A percentile compares a stretch with the other conserved stretches of the same genome.
These are phyloP conservation scores for Tauraco hartlaubi DNA, from an alignment of 2,797 vertebrate species.

Conservation along the genomic window DNA sequence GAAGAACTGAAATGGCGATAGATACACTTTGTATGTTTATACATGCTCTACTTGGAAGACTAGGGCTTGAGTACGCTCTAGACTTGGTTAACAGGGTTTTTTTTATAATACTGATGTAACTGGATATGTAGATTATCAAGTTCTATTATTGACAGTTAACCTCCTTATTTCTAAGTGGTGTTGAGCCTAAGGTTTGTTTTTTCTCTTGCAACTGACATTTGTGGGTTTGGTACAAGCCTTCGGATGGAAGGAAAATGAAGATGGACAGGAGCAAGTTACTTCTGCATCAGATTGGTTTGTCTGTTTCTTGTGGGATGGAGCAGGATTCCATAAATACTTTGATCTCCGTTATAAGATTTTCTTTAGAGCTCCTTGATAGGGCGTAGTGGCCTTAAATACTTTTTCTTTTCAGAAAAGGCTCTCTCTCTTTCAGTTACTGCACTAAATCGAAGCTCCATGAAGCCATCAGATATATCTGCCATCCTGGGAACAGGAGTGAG, in stretches of 20 bases:
- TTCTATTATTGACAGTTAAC: neutral
- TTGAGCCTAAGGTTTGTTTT: neutral
- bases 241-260: neutral
- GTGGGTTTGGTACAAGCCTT: neutral
- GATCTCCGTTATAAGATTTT: neutral
- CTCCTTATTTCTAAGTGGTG: neutral
- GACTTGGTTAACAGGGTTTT: neutral
- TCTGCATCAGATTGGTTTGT: neutral
- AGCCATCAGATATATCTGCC: constrained; percentile 86
- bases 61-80: neutral
- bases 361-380: neutral
- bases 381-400: neutral
- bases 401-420: neutral
- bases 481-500: constrained; percentile 85
- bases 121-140: neutral
- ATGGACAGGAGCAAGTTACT: neutral
- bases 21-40: neutral
- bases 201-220: neutral
- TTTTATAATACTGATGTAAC: neutral
- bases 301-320: neutral
- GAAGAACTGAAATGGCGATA: neutral
- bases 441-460: constrained; percentile 71
- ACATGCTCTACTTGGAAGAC: neutral
- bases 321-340: neutral
- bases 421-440: constrained; percentile 75